Percentiles rank a stretch among this genome's conserved stretches.
Evolutionary conservation across 2,113 vertebrate genomes (phyloP).

Genomic region (Mesocricetus auratus): DNA sequence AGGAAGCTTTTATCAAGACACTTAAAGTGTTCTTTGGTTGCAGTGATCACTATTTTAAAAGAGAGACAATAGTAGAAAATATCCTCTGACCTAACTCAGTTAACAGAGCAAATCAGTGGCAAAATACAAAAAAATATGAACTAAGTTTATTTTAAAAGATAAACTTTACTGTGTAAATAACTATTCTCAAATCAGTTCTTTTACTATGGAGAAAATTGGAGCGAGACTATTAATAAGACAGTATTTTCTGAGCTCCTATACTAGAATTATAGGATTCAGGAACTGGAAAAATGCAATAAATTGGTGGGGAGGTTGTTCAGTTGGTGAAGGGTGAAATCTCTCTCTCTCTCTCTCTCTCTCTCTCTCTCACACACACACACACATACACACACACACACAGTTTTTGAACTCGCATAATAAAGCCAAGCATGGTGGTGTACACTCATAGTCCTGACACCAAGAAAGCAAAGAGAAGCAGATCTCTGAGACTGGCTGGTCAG

Average conservation of each 20-base stretch:
- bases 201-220: neutral
- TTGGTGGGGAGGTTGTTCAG: neutral
- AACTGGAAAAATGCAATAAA: neutral
- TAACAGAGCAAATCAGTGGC: neutral
- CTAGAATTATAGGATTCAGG: neutral
- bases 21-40: neutral
- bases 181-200: too few species aligned
- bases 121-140: neutral
- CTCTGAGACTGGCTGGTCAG: neutral
- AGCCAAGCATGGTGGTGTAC: neutral
- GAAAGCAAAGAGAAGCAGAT: neutral
- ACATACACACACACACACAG: neutral
- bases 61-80: neutral
- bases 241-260: neutral
- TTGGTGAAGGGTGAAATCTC: neutral
- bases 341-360: too few species aligned
- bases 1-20: conserved; percentile 21
- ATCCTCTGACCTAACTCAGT: neutral
- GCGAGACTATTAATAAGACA: neutral
- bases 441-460: too few species aligned
- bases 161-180: neutral
- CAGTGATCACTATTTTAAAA: conserved; percentile 1
- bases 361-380: neutral
- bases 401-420: neutral
- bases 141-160: neutral